Evolutionary conservation across 2,888 invertebrate species (phyloP), one percentile per base, ranked within the genome.

Genomic region (Stenotaenia linearis): DNA sequence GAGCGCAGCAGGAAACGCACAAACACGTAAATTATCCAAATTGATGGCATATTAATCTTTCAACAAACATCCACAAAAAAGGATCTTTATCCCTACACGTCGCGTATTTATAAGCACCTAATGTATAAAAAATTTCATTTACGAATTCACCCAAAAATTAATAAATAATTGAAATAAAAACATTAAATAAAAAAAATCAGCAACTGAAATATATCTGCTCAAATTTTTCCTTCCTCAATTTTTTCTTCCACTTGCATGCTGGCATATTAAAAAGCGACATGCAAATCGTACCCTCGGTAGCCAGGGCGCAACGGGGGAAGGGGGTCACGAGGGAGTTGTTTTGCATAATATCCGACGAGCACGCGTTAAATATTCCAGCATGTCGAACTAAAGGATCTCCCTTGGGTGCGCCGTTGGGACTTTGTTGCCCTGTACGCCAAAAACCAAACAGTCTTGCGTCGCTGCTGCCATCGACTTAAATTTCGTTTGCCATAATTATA

Each of bases 11-110:
- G 61, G 61, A 61, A 61, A 9, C 61, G 25, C 61, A 61, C 61
- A 61, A 32, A 61, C 61, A 61, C 61, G 61, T 61, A 61, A 61
- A 61, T 61, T 61, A 61, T 61, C 61, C 61, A 61, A 61, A 61
- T 61, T 61, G 61, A 61, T 61, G 61, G 25, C 61, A 25, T 61
- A 61, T 25, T 61, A 61, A 61, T 61, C 61, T 61, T 61, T 61
- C 61, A 25, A 23, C 61, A 61, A 61, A 61, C 61, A 61, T 25
- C 4, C 61, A 7, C 61, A 25, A 25, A 45, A 18, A 45, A 45
- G n/a, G 5, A 12, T 18, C 45, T 45, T 45, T 6, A 45, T 45
- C 45, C 45, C n/a, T 45, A 45, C 45, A 15, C 45, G 3, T 45
- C 23, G 23, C 61, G 25, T 12, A 61, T 61, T 45, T 18, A 37